phyloP scores from a whole-genome alignment of 2,113 vertebrate genomes.

The Rhombomys opimus region DNA sequence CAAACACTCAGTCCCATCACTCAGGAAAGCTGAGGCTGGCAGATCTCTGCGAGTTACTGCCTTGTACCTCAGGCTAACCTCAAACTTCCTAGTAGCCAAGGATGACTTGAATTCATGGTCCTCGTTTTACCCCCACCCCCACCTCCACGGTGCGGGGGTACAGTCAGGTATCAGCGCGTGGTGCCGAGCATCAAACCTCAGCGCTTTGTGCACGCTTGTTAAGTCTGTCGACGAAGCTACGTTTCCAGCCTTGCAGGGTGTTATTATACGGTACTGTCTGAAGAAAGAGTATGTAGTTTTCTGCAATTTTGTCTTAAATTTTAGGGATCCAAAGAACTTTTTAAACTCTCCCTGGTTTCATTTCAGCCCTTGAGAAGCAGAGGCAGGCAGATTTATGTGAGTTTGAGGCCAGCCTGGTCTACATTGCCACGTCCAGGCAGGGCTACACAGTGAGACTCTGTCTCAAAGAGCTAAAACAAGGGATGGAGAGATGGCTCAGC shows the following conservation, averaged over 20 bases:
- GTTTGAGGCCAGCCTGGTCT: background rate
- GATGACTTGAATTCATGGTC: no score
- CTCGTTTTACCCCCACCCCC: background rate
- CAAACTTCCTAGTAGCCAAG: background rate
- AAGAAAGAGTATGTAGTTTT: background rate
- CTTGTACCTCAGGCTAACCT: background rate
- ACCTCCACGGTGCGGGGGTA: background rate
- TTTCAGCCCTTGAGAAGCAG: no score
- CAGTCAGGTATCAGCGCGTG: background rate
- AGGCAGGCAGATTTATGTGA: no score
- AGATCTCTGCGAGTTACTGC: background rate
- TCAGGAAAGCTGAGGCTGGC: background rate
- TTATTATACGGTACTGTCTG: background rate
- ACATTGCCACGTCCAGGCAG: background rate
- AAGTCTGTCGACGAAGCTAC: background rate
- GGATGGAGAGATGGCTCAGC: no score
- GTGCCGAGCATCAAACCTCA: background rate
- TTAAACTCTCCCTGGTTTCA: no score
- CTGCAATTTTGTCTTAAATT: conserved; percentile 19
- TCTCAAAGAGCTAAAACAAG: background rate
- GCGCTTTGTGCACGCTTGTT: background rate
- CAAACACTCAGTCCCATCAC: background rate
- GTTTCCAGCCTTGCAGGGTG: no score
- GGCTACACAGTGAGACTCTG: background rate
- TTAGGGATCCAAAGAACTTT: background rate